Conservation (phyloP, 2,113 vertebrate species). For the Megaceryle torquata region DNA sequence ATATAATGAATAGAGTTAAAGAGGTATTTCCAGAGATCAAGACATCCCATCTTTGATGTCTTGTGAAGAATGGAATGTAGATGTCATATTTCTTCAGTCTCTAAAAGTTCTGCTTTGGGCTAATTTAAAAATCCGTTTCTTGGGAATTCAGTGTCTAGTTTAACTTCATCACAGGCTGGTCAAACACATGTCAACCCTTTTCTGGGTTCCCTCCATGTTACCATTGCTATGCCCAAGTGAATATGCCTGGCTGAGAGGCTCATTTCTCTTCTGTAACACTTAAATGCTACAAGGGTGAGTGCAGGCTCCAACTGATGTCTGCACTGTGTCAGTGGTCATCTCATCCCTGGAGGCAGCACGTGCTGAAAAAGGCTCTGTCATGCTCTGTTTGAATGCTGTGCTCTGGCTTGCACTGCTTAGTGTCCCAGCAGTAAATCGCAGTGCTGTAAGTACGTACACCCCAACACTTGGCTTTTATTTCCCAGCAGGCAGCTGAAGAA, state of each 20-base stretch:
- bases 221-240: fast-evolving
- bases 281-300: fast-evolving
- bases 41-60: not conserved
- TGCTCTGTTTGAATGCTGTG: not conserved
- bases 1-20: not conserved
- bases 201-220: not conserved
- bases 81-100: not conserved
- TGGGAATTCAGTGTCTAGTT: not conserved
- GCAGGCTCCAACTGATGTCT: not conserved
- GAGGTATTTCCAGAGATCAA: not conserved
- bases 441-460: not conserved
- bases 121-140: not conserved
- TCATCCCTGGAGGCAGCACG: not conserved
- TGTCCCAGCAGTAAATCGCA: not conserved
- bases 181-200: not conserved
- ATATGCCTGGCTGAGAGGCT: not conserved
- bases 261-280: not conserved
- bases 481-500: not conserved
- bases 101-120: not conserved
- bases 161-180: not conserved
- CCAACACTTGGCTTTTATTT: not conserved
- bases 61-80: not conserved
- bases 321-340: not conserved
- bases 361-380: not conserved
- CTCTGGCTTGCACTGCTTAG: not conserved